Evolutionary conservation across 2,888 invertebrate species (phyloP), one percentile per base, ranked within the genome.

Genomic region (Macrosoma leucophasiata): DNA sequence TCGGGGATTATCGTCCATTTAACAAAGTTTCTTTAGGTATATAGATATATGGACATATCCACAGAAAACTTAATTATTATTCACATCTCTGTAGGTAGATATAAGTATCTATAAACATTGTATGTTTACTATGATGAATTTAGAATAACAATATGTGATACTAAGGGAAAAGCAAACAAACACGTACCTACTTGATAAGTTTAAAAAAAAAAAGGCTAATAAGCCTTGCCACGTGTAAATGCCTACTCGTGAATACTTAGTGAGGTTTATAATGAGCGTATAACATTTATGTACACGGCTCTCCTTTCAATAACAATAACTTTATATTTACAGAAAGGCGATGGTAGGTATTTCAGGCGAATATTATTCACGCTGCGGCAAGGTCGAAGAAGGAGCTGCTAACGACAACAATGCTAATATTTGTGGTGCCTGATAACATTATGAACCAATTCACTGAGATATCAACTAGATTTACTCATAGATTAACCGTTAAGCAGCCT

Each of bases 371-470:
- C 52, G 52, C 55, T 48, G 40, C 48, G 39, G 52, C 78, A 75
- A 79, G 79, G 78, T 64, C 76, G 65, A 37, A 43, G 48, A 52
- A 48, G 65, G 48, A 68, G 72, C 72, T 62, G 57, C 63, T 68
- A 69, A 71, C 71, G 72, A 67, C 68, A 62, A 62, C 65, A 62
- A 42, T 47, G 66, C 67, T 60, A 82, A 82, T 81, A 81, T 84
- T 81, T 81, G 70, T 62, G 52, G 51, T 56, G 39, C 35, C 65
- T 66, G 81, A 84, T 82, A 82, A 81, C 76, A 73, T 70, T 79
- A 67, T 76, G 72, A 72, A 79, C 79, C 75, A 75, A 79, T 81
- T 79, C 64, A 61, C 60, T 61, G 62, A 63, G 75, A 72, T 76
- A 77, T 59, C 62, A 65, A 65, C 66, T 62, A 79, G 76, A 81